A percentile compares a stretch with the other conserved stretches of the same genome.
These are phyloP conservation scores for Poeciliopsis retropinna DNA, from an alignment of 2,113 vertebrate genomes.

Conservation along the genomic window DNA sequence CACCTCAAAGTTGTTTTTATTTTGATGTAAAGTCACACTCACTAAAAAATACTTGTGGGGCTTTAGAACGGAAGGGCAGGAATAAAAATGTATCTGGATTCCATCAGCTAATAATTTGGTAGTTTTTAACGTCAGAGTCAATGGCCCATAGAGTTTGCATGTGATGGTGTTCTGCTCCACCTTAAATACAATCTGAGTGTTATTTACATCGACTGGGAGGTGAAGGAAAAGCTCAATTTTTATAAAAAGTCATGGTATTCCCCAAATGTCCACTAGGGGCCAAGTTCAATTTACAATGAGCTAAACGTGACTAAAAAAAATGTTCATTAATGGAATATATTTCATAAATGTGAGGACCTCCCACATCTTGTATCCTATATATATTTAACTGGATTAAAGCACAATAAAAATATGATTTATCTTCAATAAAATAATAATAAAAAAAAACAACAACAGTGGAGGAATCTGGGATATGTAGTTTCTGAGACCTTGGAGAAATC, in stretches of 20 bases:
- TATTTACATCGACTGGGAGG: slow-evolving; percentile 28
- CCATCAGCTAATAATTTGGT: slow-evolving; percentile 25
- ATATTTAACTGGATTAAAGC: not conserved
- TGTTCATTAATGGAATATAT: not conserved
- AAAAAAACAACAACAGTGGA: not conserved
- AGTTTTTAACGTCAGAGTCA: slow-evolving; percentile 17
- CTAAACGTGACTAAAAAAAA: not conserved
- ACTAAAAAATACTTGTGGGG: not conserved
- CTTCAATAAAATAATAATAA: not conserved
- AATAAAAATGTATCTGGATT: not conserved
- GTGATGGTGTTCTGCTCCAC: slow-evolving; percentile 18
- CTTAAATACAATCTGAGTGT: slow-evolving; percentile 28
- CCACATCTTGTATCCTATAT: not conserved
- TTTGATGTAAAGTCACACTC: not conserved
- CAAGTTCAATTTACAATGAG: slow-evolving; percentile 4
- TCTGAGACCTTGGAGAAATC: slow-evolving; percentile 11
- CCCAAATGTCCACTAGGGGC: slow-evolving; percentile 17
- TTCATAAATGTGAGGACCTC: not conserved
- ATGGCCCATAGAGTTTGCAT: slow-evolving; percentile 18
- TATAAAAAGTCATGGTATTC: not conserved
- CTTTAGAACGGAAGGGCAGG: no score
- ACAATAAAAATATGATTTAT: not conserved
- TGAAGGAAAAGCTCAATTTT: not conserved
- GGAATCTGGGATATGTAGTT: not conserved
- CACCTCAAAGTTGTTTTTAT: not conserved